Evolutionary conservation across 1,140 invertebrate species (phyloP), one percentile per base, ranked within the genome.

Genomic region (Trachelipus rathkii): DNA sequence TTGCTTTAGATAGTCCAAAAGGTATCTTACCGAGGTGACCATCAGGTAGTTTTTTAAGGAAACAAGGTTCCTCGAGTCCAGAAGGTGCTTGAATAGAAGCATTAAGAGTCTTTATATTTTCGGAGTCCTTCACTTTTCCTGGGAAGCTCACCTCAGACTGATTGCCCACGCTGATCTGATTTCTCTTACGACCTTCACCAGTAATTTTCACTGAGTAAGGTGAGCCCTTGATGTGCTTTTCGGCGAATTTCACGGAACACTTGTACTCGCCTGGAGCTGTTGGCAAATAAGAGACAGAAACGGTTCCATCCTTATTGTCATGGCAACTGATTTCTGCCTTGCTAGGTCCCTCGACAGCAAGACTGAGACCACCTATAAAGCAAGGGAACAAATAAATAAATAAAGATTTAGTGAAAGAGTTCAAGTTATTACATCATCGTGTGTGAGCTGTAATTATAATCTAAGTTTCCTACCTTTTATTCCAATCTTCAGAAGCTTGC

Each of bases 241-340:
- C 95, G 23, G 92, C 95, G 82, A 98, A 98, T 82, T 96, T 94
- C 33, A 98, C 95, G 19, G 92, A 90, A 77, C 87, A 85, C 85
- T 96, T 96, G 85, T 99, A 98, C 86, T 98, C 96, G 70, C 97
- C 97, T 6, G 96, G 96, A n/a, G 94, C 93, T 0, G 95, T 96
- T 53, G 96, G 96, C 72, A 97, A 84, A 85, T 96, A 99, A 0
- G 92, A 93, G 0, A 97, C 95, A 0, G 92, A 90, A 0, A 98
- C 95, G 0, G 96, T 98, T 46, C 96, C 96, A 85, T 97, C 95
- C 85, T 96, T 96, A 86, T 97, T 97, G 84, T 98, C 95, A 80
- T 95, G 92, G 82, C 94, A 97, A 21, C 89, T 91, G 82, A 96
- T 94, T 84, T 97, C 95, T 73, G 95, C 94, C 85, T 98, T 97